Evolutionary conservation across 2,888 invertebrate species (phyloP), one percentile per base, ranked within the genome.

Genomic region (Coecobrya sp.): DNA sequence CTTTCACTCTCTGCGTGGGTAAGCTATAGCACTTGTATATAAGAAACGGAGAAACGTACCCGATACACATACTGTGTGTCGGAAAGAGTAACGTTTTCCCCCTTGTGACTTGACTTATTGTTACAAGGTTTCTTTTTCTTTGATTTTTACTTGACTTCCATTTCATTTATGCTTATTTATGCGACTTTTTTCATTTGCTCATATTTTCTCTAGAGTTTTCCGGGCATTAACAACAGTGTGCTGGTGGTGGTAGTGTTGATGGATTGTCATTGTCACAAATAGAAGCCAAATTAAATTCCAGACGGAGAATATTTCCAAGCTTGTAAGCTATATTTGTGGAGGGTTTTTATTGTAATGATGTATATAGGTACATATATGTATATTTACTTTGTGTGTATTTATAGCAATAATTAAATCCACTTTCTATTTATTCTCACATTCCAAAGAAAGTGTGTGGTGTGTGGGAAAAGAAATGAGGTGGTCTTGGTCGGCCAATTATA

Each of bases 261-360:
- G 73, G 45, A 73, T 73, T 73, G 73, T 73, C 73, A 73, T 73
- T 73, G 73, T 73, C 73, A 73, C 73, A 73, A 11, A 45, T 22
- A 73, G 22, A 42, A 42, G 22, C 11, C 8, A 45, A 73, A 73
- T 73, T 45, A 73, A 45, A 73, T 45, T 45, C 45, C 45, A 0
- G 42, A 73, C 0, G 13, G 36, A 70, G 36, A 19, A n/a, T 65
- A 65, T 11, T 65, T 25, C 36, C 8, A 65, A 0, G 27, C 22
- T 11, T 59, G 59, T 59, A 59, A 19, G 13, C 59, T 59, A 19
- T 19, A 59, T 8, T 52, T 49, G 4, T n/a, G n/a, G n/a, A n/a
- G 13, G 49, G 10, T 49, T 65, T 25, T 7, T 27, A 27, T n/a
- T 65, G n/a, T 4, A 7, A 65, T 65, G 13, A 49, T 49, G 49